Evolutionary conservation across 2,888 invertebrate genomes (phyloP), one percentile per base, ranked within the genome.

Genomic region (Bugula neritina): DNA sequence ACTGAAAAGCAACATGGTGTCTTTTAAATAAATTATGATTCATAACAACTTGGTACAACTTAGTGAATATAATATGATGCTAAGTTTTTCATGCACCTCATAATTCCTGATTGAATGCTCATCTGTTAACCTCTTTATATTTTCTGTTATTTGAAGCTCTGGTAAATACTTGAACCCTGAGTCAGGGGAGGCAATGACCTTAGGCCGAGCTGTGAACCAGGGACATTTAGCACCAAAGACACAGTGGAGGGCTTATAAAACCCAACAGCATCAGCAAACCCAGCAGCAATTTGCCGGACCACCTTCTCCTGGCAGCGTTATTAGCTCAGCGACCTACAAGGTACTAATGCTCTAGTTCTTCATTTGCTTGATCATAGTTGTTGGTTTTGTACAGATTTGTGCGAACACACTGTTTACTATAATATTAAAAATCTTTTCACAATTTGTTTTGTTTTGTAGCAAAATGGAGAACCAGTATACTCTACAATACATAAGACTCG

Each of bases 191-290:
- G 76, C 79, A 71, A 75, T 80, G 69, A 75, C 80, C 2, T 74
- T 80, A 10, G 76, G 77, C 74, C 74, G 78, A 72, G 80, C 79
- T 54, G 77, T 80, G 69, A 76, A 76, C 35, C 78, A 77, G 71
- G 79, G 79, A 5, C 54, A 63, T 31, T 27, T 63, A 10, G 63
- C 63, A 10, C 63, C 63, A 63, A 27, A 27, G 63, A 63, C 63
- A 5, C 63, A 63, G 31, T 63, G 63, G 63, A 63, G 31, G 27
- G 63, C 63, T 5, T 63, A 63, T 31, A 63, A 27, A 21, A 25
- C 21, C 5, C 21, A 63, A n/a, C 21, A 21, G 27, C 31, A 55
- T 55, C 55, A 55, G 55, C 55, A 55, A 13, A 5, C 3, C 3
- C 43, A 43, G 43, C 55, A 63, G 27, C 63, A 63, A 3, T 31